A percentile compares a stretch with the other conserved stretches of the same genome.
Evolutionary conservation across 2,888 invertebrate species (phyloP).

Genomic region (Oscheius sp.): DNA sequence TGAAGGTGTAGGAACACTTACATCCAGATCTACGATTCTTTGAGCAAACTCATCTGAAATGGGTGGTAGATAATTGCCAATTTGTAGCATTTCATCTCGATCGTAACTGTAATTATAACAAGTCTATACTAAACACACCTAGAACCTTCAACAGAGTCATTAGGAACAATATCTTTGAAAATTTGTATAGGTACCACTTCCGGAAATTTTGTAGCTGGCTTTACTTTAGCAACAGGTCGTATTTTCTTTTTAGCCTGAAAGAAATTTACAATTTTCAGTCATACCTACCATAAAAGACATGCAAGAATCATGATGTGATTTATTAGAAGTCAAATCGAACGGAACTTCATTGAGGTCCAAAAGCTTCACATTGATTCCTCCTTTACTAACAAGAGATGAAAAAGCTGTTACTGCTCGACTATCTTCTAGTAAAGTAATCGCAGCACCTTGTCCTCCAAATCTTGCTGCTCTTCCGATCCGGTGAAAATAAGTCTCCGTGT

Average conservation of each 20-base stretch:
- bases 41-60: background rate
- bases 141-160: background rate
- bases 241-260: background rate
- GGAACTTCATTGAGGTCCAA: conserved; percentile 21
- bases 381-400: background rate
- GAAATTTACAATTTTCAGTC: too few relatives aligned
- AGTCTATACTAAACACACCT: background rate
- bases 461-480: conserved; percentile 93
- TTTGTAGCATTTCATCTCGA: conserved; percentile 24
- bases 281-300: conserved; percentile 18
- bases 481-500: conserved; percentile 87
- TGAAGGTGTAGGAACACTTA: background rate
- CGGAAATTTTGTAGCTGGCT: background rate
- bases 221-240: background rate
- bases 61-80: background rate
- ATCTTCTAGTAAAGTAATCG: conserved; percentile 51
- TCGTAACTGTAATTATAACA: conserved; percentile 6
- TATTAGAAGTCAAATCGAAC: conserved; percentile 31
- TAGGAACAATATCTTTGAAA: background rate
- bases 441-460: conserved; percentile 76
- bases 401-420: conserved; percentile 13
- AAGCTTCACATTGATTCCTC: conserved; percentile 25
- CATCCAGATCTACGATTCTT: background rate
- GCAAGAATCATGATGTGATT: conserved; percentile 15
- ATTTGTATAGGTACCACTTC: background rate